A percentile compares a stretch with the other conserved stretches of the same genome.
Conservation (phyloP, 2,888 invertebrate species). For the Cristatella mucedo region DNA sequence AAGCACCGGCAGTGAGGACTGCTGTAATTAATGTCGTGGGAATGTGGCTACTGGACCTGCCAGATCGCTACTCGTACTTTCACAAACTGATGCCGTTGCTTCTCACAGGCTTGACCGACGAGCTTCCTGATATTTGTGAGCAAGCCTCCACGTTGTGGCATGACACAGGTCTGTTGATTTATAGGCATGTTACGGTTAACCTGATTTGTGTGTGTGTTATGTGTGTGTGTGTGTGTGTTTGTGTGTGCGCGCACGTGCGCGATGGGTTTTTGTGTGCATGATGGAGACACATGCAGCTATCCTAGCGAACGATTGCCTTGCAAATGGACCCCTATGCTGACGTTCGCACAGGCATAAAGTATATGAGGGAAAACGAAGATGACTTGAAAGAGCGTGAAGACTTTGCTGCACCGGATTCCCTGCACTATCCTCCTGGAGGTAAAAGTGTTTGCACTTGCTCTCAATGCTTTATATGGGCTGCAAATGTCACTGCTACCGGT, state of each 20-base stretch:
- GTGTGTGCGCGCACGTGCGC: too few species aligned
- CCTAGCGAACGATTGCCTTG: too few species aligned
- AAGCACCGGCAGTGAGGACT: slow-evolving; percentile 56
- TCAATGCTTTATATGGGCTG: too few species aligned
- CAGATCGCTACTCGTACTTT: slow-evolving; percentile 76
- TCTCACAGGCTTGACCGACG: slow-evolving; percentile 67
- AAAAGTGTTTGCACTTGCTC: slow-evolving; percentile 16
- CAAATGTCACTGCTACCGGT: too few species aligned
- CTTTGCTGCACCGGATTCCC: slow-evolving; percentile 46
- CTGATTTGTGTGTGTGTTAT: too few species aligned
- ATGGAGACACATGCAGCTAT: too few species aligned
- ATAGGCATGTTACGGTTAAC: too few species aligned
- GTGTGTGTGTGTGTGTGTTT: too few species aligned
- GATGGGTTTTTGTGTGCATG: too few species aligned
- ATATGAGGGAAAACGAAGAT: slow-evolving; percentile 67
- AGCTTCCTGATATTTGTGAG: slow-evolving; percentile 47
- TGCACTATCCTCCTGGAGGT: slow-evolving; percentile 57
- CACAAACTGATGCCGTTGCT: slow-evolving; percentile 66
- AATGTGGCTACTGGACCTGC: slow-evolving; percentile 57
- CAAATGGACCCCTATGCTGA: too few species aligned
- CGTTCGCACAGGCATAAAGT: slow-evolving; percentile 50
- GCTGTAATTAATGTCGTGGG: slow-evolving; percentile 62
- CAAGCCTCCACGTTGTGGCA: slow-evolving; percentile 34
- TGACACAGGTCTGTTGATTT: slow-evolving; percentile 34
- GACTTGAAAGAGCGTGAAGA: slow-evolving; percentile 69